Percentiles rank a stretch among this genome's conserved stretches.
These are phyloP conservation scores for Zygothrica quintamaculata DNA, from an alignment of 2,888 invertebrate genomes.

Conservation along the genomic window DNA sequence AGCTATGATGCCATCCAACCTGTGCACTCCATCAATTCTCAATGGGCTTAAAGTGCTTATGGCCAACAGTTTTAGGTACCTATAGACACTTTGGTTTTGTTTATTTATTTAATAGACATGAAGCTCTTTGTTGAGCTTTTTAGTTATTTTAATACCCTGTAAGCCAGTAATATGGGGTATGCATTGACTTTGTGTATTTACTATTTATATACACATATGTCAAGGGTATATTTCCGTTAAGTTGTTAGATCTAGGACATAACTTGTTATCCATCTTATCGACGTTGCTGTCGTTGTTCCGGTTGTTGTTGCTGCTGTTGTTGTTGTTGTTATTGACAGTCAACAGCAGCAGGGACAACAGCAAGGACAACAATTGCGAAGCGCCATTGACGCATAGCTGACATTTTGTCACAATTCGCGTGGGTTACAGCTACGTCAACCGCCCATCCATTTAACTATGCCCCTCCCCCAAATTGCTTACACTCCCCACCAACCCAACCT, in stretches of 20 bases:
- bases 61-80: constrained; percentile 45
- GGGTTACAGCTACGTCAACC: constrained; percentile 7
- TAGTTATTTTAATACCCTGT: background rate
- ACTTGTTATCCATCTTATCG: background rate
- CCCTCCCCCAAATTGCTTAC: background rate
- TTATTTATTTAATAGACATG: constrained; percentile 57
- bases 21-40: constrained; percentile 28
- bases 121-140: constrained; percentile 24
- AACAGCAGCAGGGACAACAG: constrained; percentile 34
- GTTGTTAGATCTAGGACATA: no score
- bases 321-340: constrained; percentile 50
- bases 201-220: no score
- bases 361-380: constrained; percentile 30
- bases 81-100: constrained; percentile 29
- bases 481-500: background rate
- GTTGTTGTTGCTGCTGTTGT: no score
- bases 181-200: no score
- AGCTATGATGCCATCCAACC: no score
- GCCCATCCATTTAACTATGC: background rate
- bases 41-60: constrained; percentile 54
- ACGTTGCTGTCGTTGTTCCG: constrained; percentile 5
- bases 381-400: constrained; percentile 45
- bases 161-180: background rate
- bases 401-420: constrained; percentile 58
- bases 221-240: no score